These are phyloP conservation scores for Zosterops japonicus DNA, from an alignment of 2,113 vertebrate genomes.

Conservation along the genomic window DNA sequence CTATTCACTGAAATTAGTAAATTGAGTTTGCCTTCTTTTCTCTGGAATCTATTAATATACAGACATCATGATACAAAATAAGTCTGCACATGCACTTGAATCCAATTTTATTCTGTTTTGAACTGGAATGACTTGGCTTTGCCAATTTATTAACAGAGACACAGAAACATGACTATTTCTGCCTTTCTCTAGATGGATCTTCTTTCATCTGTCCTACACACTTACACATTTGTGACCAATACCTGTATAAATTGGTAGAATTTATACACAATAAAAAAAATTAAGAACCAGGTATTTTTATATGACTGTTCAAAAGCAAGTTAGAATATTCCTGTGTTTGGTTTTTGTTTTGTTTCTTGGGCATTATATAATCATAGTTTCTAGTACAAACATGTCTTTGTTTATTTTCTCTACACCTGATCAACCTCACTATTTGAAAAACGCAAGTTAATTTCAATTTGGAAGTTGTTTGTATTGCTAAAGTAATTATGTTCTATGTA, in stretches of 20 bases:
- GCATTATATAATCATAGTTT: background rate
- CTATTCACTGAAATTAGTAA: conserved; percentile 28
- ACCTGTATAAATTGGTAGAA: background rate
- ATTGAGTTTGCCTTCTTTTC: background rate
- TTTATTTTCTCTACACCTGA: background rate
- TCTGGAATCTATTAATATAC: conserved; percentile 25
- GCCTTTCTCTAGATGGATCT: background rate
- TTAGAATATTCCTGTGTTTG: background rate
- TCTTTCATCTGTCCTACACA: background rate
- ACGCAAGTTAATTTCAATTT: background rate
- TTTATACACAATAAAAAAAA: background rate
- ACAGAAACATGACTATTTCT: background rate
- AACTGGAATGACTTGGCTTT: background rate
- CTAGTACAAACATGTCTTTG: background rate
- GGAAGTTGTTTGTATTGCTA: background rate
- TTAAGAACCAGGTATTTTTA: background rate
- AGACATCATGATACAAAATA: background rate
- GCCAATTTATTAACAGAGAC: background rate
- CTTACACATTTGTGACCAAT: background rate
- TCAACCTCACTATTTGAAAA: background rate
- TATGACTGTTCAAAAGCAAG: background rate
- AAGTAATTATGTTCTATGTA: background rate
- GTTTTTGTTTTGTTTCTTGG: background rate
- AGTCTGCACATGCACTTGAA: background rate
- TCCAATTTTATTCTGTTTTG: background rate